Percentiles rank a stretch among this genome's conserved stretches.
Evolutionary conservation across 2,113 vertebrate genomes (phyloP).

Genomic region (Colistium nudipinnis): DNA sequence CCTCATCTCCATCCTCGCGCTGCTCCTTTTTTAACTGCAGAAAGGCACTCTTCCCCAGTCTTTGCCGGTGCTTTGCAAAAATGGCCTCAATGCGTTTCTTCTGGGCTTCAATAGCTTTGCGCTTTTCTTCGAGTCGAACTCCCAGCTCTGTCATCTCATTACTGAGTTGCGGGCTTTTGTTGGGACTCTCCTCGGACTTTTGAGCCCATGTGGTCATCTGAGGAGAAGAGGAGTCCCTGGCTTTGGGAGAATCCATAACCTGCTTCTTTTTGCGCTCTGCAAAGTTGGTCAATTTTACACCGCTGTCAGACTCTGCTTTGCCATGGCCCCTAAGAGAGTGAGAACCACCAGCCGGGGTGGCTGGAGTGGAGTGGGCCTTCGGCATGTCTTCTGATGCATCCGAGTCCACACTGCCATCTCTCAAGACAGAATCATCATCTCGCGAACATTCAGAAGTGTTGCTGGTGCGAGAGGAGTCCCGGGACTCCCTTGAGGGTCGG

Average conservation of each 20-base stretch:
- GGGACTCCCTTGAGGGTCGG: conserved; percentile 60
- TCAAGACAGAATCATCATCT: conserved; percentile 85
- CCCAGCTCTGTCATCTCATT: conserved; percentile 90
- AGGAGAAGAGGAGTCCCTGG: conserved; percentile 46
- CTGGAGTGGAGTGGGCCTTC: conserved; percentile 76
- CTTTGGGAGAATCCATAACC: conserved; percentile 70
- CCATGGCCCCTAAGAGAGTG: conserved; percentile 17
- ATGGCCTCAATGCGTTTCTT: conserved; percentile 95
- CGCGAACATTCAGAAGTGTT: conserved; percentile 80
- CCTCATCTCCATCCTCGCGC: conserved; percentile 59
- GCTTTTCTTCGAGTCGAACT: conserved; percentile 89
- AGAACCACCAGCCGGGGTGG: conserved; percentile 63
- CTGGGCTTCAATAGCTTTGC: conserved; percentile 92
- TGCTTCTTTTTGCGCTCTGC: conserved; percentile 91
- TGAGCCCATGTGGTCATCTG: conserved; percentile 74
- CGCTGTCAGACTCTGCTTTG: conserved; percentile 76
- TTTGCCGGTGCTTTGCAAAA: conserved; percentile 92
- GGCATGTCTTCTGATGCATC: conserved; percentile 86
- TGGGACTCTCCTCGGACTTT: conserved; percentile 83
- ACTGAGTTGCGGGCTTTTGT: conserved; percentile 83
- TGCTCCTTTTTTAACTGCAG: conserved; percentile 86
- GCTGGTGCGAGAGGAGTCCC: conserved; percentile 65
- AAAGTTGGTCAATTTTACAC: conserved; percentile 92
- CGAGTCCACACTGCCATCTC: conserved; percentile 87
- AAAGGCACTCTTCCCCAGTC: conserved; percentile 89